Evolutionary conservation across 2,888 invertebrate genomes (phyloP), one percentile per base, ranked within the genome.

Genomic region (Agapostemon virescens): DNA sequence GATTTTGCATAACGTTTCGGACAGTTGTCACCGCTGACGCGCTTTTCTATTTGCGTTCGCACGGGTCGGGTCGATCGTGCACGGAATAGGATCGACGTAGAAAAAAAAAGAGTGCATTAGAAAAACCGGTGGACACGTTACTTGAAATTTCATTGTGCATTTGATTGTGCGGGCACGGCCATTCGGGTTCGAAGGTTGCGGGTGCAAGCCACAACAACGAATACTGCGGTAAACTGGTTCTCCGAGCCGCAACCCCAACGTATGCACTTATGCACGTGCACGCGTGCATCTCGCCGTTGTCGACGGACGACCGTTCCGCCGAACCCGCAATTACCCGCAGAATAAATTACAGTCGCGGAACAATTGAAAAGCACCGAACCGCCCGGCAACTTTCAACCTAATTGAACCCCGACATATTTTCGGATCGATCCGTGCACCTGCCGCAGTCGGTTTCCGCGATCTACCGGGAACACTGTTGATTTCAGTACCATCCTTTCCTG

Each of bases 101-200:
- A 72, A 40, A 55, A n/a, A n/a, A n/a, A n/a, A n/a, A n/a, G n/a
- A 63, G 23, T 70, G 68, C 36, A 61, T 33, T 45, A 52, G 33
- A 61, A 42, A 45, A n/a, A n/a, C n/a, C 45, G 64, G 36, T 63
- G 38, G 55, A 64, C 63, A 33, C 52, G 61, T 30, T 67, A 72
- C 33, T 73, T 69, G 40, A 72, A 74, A 81, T 83, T 81, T 78
- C 67, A 72, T 61, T 69, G 69, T 81, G 38, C 15, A 81, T n/a
- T n/a, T n/a, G n/a, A n/a, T n/a, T n/a, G n/a, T n/a, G 40, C 23
- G 23, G n/a, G n/a, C n/a, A 13, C 38, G 72, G 26, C 81, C 82
- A n/a, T 80, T 80, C 70, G 69, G 45, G 17, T 52, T 38, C 45
- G 55, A 82, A 82, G 77, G 81, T 64, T 74, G 82, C 81, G 49